Evolutionary conservation across 2,888 invertebrate genomes (phyloP).

Genomic region (Lepidochitona cinerea): DNA sequence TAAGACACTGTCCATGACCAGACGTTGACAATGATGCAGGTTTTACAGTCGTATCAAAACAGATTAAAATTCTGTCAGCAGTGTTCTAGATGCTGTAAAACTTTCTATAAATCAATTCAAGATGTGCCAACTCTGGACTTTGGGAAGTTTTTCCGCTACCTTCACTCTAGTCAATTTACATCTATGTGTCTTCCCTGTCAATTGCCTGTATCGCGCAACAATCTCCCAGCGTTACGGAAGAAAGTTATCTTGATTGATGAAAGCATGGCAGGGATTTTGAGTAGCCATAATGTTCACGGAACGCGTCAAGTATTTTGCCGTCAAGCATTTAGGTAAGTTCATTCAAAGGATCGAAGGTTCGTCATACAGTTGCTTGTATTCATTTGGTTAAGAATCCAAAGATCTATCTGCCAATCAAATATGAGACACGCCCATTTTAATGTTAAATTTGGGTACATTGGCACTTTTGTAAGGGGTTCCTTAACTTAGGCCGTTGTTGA

Average conservation of each 20-base stretch:
- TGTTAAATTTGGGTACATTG: too few relatives aligned
- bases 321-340: too few relatives aligned
- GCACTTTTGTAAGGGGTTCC: too few relatives aligned
- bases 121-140: background rate
- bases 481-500: too few relatives aligned
- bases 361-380: background rate
- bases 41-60: too few relatives aligned
- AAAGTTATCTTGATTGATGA: background rate
- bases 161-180: background rate
- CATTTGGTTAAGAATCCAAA: background rate
- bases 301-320: background rate
- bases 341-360: too few relatives aligned
- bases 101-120: background rate
- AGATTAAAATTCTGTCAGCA: too few relatives aligned
- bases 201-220: background rate
- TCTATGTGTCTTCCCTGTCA: background rate
- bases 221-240: background rate
- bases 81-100: background rate
- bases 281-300: background rate
- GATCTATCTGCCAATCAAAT: background rate
- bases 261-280: conserved; percentile 3
- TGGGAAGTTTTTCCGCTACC: background rate
- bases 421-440: background rate
- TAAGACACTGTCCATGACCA: too few relatives aligned
- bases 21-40: too few relatives aligned